phyloP scores from a whole-genome alignment of 2,797 vertebrate species.

The Rhynchonycteris naso region DNA sequence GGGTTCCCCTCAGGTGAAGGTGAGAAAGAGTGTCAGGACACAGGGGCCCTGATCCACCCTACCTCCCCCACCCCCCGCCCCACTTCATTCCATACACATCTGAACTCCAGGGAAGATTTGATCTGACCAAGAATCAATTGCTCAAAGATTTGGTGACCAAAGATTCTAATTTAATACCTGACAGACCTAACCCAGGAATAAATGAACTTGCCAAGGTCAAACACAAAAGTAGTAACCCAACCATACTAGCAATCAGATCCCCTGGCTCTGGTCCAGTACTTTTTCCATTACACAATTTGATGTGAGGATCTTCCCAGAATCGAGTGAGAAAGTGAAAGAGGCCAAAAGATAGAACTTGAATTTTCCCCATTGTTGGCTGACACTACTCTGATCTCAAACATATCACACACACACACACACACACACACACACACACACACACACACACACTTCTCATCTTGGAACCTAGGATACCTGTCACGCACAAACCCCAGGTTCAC shows the following conservation, averaged over 20 bases:
- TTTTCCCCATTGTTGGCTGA: not conserved
- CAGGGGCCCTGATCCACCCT: no score
- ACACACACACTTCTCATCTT: not conserved
- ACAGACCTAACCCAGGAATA: not conserved
- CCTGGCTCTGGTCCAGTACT: not conserved
- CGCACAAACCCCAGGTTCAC: not conserved
- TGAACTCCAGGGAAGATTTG: not conserved
- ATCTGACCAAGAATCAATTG: not conserved
- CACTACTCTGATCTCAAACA: not conserved
- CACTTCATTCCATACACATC: not conserved
- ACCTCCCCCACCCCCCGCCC: no score
- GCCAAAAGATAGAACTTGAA: not conserved
- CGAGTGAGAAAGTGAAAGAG: slow-evolving; percentile 43
- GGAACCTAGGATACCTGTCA: not conserved
- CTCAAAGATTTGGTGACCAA: slow-evolving; percentile 6
- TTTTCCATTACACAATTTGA: not conserved
- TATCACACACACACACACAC: not conserved
- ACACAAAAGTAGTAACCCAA: not conserved
- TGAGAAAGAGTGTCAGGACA: not conserved
- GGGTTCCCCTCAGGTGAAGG: not conserved
- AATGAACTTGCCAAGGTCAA: slow-evolving; percentile 43
- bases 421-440: not conserved
- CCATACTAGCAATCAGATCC: not conserved
- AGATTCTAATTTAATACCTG: slow-evolving; percentile 27
- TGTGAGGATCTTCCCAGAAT: slow-evolving; percentile 28